Conservation (phyloP, 2,888 invertebrate species). For the Erannis defoliaria region DNA sequence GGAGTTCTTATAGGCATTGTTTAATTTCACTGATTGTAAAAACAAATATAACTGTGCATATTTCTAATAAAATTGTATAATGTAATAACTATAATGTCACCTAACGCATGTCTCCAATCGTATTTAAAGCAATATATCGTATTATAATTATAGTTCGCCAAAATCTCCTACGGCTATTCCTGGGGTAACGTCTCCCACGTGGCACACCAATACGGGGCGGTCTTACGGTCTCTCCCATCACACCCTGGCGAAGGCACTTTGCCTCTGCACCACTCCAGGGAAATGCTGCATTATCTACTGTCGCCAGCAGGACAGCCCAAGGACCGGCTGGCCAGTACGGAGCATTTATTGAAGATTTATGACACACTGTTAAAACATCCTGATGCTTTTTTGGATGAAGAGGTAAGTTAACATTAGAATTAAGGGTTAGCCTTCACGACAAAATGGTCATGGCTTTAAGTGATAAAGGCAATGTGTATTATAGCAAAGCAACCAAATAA, state of each 20-base stretch:
- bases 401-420: no score
- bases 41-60: no score
- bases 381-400: slow-evolving; percentile 90
- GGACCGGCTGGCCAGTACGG: slow-evolving; percentile 85
- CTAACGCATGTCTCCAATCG: no score
- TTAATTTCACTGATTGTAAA: no score
- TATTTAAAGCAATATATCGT: background rate
- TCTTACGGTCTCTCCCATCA: slow-evolving; percentile 79
- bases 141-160: slow-evolving; percentile 65
- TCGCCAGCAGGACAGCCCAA: slow-evolving; percentile 68
- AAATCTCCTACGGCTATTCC: slow-evolving; percentile 88
- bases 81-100: no score
- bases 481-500: no score
- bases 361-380: slow-evolving; percentile 77
- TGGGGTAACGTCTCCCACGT: slow-evolving; percentile 86
- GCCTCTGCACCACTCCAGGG: slow-evolving; percentile 85
- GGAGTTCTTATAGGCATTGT: no score
- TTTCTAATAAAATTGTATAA: no score
- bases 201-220: slow-evolving; percentile 84
- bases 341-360: slow-evolving; percentile 88
- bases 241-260: slow-evolving; percentile 90
- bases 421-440: no score
- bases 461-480: no score
- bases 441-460: no score
- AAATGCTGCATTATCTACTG: slow-evolving; percentile 85